phyloP scores from a whole-genome alignment of 2,797 vertebrate species.

The Coracias cyanogaster region DNA sequence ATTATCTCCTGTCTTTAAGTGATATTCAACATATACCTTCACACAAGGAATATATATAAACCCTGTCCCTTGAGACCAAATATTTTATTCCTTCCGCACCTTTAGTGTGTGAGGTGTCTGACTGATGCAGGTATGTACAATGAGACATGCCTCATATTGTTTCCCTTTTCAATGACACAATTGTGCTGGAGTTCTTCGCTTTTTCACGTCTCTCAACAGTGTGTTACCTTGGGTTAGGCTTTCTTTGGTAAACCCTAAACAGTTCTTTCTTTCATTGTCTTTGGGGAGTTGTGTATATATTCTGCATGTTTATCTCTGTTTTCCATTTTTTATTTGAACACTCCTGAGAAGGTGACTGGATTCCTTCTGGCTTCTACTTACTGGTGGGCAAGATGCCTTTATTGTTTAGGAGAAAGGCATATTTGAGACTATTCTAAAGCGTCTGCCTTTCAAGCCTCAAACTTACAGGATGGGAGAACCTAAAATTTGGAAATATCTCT shows the following conservation, averaged over 20 bases:
- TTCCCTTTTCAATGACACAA: not conserved
- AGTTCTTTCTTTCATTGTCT: not conserved
- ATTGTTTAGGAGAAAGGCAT: not conserved
- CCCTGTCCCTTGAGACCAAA: not conserved
- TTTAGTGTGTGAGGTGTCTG: not conserved
- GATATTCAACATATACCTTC: not conserved
- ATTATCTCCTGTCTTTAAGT: not conserved
- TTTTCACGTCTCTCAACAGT: not conserved
- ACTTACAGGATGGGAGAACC: not conserved
- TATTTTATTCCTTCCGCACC: not conserved
- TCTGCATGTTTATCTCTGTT: not conserved
- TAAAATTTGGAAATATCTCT: not conserved
- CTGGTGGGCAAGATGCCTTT: not conserved
- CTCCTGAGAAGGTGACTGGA: not conserved
- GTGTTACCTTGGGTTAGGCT: not conserved
- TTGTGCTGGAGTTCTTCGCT: not conserved
- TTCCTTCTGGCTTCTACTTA: not conserved
- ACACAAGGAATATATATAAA: not conserved
- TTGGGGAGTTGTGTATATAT: not conserved
- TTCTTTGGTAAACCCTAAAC: not conserved
- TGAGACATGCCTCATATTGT: not conserved
- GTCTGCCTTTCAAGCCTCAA: not conserved
- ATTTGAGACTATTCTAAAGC: not conserved
- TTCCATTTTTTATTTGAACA: not conserved
- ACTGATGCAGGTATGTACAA: not conserved